phyloP scores from a whole-genome alignment of 2,113 vertebrate species.

The Thunnus thynnus region DNA sequence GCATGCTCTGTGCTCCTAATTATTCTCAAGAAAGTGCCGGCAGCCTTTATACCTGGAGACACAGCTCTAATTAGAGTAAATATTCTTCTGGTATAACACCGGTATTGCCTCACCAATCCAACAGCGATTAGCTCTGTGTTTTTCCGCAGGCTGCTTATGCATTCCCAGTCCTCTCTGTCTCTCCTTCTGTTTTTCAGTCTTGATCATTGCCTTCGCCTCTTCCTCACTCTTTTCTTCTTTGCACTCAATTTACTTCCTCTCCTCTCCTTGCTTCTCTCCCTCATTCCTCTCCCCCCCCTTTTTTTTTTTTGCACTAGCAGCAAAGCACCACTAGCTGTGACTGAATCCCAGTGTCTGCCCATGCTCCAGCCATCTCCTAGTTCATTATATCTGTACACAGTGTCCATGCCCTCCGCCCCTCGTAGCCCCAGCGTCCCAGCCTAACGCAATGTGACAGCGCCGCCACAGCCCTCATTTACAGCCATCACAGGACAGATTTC shows the following conservation, averaged over 20 bases:
- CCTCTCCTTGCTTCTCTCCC: background rate
- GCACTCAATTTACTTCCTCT: conserved; percentile 65
- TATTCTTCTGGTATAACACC: conserved; percentile 68
- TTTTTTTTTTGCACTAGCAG: conserved; percentile 20
- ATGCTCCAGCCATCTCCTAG: conserved; percentile 65
- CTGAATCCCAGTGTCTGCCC: conserved; percentile 57
- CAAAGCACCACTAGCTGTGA: conserved; percentile 56
- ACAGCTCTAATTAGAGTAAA: conserved; percentile 80
- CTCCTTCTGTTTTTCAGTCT: conserved; percentile 47
- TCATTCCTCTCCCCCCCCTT: background rate
- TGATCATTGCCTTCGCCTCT: conserved; percentile 60
- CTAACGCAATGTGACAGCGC: conserved; percentile 80
- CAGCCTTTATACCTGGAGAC: conserved; percentile 79
- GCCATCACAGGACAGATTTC: conserved; percentile 81
- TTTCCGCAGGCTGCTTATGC: conserved; percentile 54
- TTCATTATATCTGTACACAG: conserved; percentile 74
- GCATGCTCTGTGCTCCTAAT: conserved; percentile 66
- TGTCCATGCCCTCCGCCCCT: conserved; percentile 54
- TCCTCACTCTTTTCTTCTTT: conserved; percentile 51
- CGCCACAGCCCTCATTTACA: conserved; percentile 77
- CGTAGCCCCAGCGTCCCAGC: conserved; percentile 53
- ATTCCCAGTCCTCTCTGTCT: conserved; percentile 36
- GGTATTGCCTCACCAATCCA: conserved; percentile 56
- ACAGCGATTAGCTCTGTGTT: conserved; percentile 47
- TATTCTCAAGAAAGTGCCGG: conserved; percentile 68